Percentiles rank a stretch among this genome's conserved stretches.
Evolutionary conservation across 2,113 vertebrate genomes (phyloP).

Genomic region (Donacobius atricapilla): DNA sequence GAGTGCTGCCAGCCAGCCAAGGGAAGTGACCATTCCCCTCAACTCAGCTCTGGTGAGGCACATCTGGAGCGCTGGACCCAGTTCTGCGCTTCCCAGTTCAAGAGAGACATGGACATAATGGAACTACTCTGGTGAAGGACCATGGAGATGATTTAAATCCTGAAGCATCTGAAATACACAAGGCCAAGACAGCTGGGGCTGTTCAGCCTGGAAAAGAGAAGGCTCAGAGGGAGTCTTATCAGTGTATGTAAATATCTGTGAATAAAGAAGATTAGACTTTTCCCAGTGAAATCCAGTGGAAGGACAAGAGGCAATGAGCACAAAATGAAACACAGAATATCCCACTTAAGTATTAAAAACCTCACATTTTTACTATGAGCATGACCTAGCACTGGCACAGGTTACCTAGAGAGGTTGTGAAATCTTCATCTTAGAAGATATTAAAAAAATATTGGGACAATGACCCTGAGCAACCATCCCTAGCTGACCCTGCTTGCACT

Average conservation of each 20-base stretch:
- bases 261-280: not conserved
- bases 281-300: not conserved
- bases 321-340: not conserved
- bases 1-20: fast-evolving
- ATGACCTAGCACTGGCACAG: not conserved
- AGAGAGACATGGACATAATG: not conserved
- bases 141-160: not conserved
- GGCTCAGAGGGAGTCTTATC: not conserved
- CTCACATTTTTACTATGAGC: not conserved
- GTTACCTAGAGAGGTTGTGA: not conserved
- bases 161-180: not conserved
- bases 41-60: not conserved
- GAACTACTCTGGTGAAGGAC: not conserved
- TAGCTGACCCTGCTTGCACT: not conserved
- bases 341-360: not conserved
- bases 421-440: not conserved
- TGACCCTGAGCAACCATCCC: not conserved
- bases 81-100: not conserved
- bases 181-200: not conserved
- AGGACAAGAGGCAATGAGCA: not conserved
- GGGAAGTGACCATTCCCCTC: not conserved
- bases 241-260: not conserved
- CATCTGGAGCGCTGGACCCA: not conserved
- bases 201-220: not conserved
- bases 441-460: not conserved